Conservation (phyloP, 2,888 invertebrate species). For the Hirtodrosophila confusa region DNA sequence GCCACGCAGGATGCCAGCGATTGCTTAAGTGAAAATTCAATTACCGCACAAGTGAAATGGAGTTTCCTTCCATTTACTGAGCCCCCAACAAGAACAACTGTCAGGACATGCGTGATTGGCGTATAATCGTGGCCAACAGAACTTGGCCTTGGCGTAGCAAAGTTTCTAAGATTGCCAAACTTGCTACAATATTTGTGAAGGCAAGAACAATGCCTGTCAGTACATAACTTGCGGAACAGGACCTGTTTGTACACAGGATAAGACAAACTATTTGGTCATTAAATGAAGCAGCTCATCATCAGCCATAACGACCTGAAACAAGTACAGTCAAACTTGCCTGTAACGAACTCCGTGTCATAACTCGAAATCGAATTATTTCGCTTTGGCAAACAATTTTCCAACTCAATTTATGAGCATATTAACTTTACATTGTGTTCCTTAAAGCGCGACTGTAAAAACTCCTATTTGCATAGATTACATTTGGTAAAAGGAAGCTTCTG, state of each 20-base stretch:
- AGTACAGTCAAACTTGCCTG: conserved; percentile 1
- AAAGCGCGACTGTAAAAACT: not conserved
- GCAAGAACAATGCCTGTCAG: conserved; percentile 15
- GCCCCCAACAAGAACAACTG: not conserved
- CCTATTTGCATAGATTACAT: conserved; percentile 19
- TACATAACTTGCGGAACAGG: conserved; percentile 9
- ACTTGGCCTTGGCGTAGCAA: not conserved
- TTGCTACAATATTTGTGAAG: not conserved
- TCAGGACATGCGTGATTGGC: conserved; percentile 14
- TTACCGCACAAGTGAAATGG: conserved; percentile 52
- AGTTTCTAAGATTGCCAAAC: conserved; percentile 5
- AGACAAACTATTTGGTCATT: conserved; percentile 14
- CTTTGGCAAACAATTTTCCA: too few relatives aligned
- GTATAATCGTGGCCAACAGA: conserved; percentile 19
- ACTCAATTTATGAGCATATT: too few relatives aligned
- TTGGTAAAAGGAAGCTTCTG: not conserved
- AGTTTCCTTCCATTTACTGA: conserved; percentile 15
- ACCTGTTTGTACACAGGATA: conserved; percentile 12
- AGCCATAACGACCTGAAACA: conserved; percentile 6
- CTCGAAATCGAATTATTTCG: too few relatives aligned
- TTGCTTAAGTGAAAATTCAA: conserved; percentile 66
- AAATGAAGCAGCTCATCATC: conserved; percentile 12
- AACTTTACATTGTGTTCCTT: too few relatives aligned
- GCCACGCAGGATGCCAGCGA: conserved; percentile 1
- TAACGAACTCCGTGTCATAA: too few relatives aligned